Base-by-base conservation (phyloP, 2,888 invertebrate genomes). In the Ashinkailepas kermadecensis region DNA sequence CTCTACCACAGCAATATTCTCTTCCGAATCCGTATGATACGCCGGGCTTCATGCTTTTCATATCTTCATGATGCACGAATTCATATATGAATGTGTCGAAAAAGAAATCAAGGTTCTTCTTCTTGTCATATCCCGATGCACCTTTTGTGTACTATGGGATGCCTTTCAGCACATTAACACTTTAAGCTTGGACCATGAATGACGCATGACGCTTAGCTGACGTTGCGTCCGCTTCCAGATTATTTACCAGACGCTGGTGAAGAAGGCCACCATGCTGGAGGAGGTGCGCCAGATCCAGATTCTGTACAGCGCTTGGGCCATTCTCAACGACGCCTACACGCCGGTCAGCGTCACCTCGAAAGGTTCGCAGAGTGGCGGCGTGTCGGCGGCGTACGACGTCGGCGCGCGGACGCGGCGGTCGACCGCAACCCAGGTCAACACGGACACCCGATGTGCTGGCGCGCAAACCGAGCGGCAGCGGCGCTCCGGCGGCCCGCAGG, bases 251-350 rank as follows among this genome's bases (percentile, higher is more conserved):
- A 74, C 74, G 1, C 54, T 74, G 21, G 74, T 74, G 74, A 74
- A 74, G 74, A 74, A 74, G 21, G 74, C 74, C 2, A 9, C 74
- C 9, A 6, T 74, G 54, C 9, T 74, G 56, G n/a, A 56, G 13
- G 74, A 74, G 18, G 56, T 56, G 39, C 74, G 18, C 2, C 74
- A 74, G 11, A 21, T 74, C 1, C 74, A 74, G 56, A 74, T 74
- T 11, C 74, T 74, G 54, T 74, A 74, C 74, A 74, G 74, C 15
- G 74, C 74, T 11, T 74, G 74, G 74, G 74, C 74, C 8, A 56
- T 74, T 11, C 74, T 74, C 15, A 74, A 74, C 56, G 74, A 74
- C 39, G 54, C 56, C 7, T 74, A 56, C 74, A 56, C 15, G 54
- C 74, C 74, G 7, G 54, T 74, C 21, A 18, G 1, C 15, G 56